Percentiles rank a stretch among this genome's conserved stretches.
These are phyloP conservation scores for Tenodera sinensis DNA, from an alignment of 2,888 invertebrate genomes.

Conservation along the genomic window DNA sequence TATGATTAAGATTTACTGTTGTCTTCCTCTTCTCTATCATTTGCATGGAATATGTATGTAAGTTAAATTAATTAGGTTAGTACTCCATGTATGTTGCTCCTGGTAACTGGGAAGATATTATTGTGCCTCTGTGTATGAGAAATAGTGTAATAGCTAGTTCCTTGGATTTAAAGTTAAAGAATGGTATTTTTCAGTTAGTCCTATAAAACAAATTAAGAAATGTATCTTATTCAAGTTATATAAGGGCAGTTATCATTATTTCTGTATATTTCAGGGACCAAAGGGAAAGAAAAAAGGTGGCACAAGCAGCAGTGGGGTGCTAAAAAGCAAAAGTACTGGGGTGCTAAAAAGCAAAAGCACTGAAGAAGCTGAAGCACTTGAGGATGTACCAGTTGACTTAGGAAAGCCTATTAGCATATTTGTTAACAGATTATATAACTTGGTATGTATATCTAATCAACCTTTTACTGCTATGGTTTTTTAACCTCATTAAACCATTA, in stretches of 20 bases:
- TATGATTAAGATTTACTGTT: no score
- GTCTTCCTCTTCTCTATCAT: no score
- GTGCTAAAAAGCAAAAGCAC: neutral
- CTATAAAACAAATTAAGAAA: neutral
- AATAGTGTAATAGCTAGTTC: neutral
- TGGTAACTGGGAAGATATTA: neutral
- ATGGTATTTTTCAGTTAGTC: neutral
- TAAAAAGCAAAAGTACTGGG: neutral
- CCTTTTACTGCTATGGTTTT: no score
- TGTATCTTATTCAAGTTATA: no score
- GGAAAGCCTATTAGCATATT: neutral
- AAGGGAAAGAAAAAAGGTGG: neutral
- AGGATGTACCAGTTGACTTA: neutral
- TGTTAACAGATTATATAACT: neutral
- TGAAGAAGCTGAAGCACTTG: neutral
- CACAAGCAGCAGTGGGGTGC: neutral
- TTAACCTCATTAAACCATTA: no score
- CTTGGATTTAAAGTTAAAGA: neutral
- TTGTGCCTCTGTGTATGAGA: neutral
- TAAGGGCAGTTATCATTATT: neutral
- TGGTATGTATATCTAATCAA: neutral
- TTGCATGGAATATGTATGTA: no score
- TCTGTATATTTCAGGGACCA: neutral
- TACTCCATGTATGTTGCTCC: neutral
- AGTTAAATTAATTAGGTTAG: no score